phyloP scores from a whole-genome alignment of 2,113 vertebrate species.

The Brachyhypopomus gauderio region DNA sequence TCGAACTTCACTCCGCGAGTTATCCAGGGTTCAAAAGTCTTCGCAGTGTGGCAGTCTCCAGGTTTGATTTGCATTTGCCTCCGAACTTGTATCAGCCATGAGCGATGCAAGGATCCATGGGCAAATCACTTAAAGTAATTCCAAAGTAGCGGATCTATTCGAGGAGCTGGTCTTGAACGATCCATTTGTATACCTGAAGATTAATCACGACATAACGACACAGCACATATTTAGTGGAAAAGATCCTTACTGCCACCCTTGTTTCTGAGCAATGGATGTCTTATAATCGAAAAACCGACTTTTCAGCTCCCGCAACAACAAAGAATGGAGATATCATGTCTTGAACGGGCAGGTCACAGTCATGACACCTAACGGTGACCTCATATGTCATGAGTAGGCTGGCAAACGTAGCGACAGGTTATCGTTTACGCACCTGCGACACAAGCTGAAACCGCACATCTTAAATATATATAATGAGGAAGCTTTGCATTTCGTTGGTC shows the following conservation, averaged over 20 bases:
- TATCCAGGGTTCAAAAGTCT: slow-evolving; percentile 68
- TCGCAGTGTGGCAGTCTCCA: slow-evolving; percentile 73
- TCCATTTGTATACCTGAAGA: slow-evolving; percentile 85
- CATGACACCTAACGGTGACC: slow-evolving; percentile 35
- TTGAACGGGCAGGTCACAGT: slow-evolving; percentile 35
- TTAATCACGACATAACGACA: slow-evolving; percentile 50
- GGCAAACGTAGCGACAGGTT: slow-evolving; percentile 33
- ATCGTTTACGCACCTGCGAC: slow-evolving; percentile 41
- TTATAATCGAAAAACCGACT: slow-evolving; percentile 9
- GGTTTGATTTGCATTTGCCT: slow-evolving; percentile 72
- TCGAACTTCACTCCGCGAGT: slow-evolving; percentile 50
- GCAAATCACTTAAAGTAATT: slow-evolving; percentile 75
- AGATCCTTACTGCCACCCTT: background rate
- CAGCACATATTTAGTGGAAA: background rate
- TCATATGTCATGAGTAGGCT: slow-evolving; percentile 48
- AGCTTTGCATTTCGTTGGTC: background rate
- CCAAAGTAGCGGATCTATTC: slow-evolving; percentile 75
- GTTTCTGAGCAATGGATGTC: background rate
- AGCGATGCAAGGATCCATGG: slow-evolving; percentile 71
- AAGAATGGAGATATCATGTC: background rate
- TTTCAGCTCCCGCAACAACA: background rate
- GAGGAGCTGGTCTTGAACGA: slow-evolving; percentile 74
- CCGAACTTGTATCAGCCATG: slow-evolving; percentile 82
- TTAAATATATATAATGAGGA: slow-evolving; percentile 23
- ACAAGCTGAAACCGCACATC: slow-evolving; percentile 26